Conservation (phyloP, 2,797 vertebrate species). For the Nannoperca obscura region DNA sequence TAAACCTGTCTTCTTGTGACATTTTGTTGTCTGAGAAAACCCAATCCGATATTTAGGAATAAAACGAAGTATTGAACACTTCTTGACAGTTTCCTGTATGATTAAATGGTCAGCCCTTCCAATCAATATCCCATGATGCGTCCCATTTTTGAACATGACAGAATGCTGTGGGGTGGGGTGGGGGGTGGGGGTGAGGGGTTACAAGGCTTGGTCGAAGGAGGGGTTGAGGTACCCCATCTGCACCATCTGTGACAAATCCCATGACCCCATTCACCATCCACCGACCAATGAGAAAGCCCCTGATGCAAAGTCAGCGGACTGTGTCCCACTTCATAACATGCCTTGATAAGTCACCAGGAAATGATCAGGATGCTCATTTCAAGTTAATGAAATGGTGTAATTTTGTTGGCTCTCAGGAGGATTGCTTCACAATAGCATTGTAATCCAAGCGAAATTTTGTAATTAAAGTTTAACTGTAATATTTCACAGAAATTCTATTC, state of each 20-base stretch:
- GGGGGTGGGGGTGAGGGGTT: neutral
- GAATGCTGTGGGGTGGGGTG: conserved; percentile 10
- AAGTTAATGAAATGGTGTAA: conserved; percentile 47
- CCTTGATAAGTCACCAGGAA: conserved; percentile 64
- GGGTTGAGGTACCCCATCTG: conserved; percentile 65
- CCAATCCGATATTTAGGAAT: conserved; percentile 15
- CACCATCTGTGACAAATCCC: conserved; percentile 81
- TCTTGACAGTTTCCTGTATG: conserved; percentile 34
- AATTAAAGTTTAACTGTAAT: conserved; percentile 52
- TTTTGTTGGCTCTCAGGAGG: conserved; percentile 54
- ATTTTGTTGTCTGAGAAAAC: conserved; percentile 17
- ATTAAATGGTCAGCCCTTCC: conserved; percentile 44
- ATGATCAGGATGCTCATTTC: conserved; percentile 70
- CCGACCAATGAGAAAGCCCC: conserved; percentile 51
- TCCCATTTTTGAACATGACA: conserved; percentile 47
- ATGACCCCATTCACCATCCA: conserved; percentile 76
- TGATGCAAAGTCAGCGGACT: conserved; percentile 57
- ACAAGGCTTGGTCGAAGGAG: conserved; percentile 33
- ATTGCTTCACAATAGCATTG: conserved; percentile 34
- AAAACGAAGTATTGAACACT: conserved; percentile 22
- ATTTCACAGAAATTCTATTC: conserved; percentile 26
- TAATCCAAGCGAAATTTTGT: conserved; percentile 47
- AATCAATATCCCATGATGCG: conserved; percentile 54
- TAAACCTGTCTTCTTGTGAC: conserved; percentile 20
- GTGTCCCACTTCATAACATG: conserved; percentile 68